Evolutionary conservation across 2,113 vertebrate species (phyloP).

Genomic region (Campylorhamphus procurvoides): DNA sequence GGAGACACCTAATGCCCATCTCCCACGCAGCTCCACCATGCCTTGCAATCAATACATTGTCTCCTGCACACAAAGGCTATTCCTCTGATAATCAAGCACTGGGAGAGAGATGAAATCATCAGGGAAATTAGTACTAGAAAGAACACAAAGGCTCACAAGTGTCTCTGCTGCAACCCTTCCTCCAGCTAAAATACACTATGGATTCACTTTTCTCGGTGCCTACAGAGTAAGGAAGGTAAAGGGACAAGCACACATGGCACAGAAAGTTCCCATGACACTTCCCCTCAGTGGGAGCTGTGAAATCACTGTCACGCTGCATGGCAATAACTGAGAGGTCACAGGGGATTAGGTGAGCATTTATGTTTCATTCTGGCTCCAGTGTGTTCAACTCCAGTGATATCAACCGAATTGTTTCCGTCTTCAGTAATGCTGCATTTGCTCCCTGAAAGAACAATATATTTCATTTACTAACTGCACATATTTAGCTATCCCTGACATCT

Average conservation of each 20-base stretch:
- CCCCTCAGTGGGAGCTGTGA: neutral
- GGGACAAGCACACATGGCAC: neutral
- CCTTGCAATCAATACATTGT: slow-evolving; percentile 35
- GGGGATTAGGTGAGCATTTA: slow-evolving; percentile 38
- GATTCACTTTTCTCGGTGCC: neutral
- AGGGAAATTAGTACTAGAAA: neutral
- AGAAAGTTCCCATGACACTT: neutral
- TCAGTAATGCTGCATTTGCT: slow-evolving; percentile 24
- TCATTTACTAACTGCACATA: neutral
- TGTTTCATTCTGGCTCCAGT: slow-evolving; percentile 23
- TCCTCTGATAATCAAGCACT: neutral
- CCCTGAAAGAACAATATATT: neutral
- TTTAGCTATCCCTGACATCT: neutral
- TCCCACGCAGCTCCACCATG: neutral
- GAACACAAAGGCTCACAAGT: neutral
- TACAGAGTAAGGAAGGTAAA: neutral
- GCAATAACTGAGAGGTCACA: slow-evolving; percentile 52
- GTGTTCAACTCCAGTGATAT: neutral
- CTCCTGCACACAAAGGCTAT: neutral
- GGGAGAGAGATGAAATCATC: slow-evolving; percentile 9
- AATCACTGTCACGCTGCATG: neutral
- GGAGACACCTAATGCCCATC: neutral
- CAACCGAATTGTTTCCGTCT: slow-evolving; percentile 41
- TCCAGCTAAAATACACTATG: neutral
- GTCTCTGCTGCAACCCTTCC: neutral